phyloP scores from a whole-genome alignment of 2,888 invertebrate genomes.

The Pristionchus maxplancki region DNA sequence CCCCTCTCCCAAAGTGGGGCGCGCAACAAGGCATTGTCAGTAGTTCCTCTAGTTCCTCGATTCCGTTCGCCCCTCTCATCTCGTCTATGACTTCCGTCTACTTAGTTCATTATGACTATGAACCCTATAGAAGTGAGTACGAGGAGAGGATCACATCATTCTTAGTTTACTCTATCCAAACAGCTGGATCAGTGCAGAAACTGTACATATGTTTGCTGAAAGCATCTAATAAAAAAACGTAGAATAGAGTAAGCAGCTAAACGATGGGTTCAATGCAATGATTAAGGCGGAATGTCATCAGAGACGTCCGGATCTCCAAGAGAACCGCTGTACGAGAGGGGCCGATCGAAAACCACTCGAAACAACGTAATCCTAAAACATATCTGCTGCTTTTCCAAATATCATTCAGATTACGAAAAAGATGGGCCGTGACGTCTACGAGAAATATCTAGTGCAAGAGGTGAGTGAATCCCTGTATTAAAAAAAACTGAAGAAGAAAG shows the following conservation, averaged over 20 bases:
- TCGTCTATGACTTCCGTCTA: conserved; percentile 23
- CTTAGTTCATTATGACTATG: conserved; percentile 6
- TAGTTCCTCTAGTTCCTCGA: conserved; percentile 38
- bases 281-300: conserved; percentile 21
- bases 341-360: neutral
- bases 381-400: neutral
- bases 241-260: neutral
- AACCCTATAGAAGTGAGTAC: neutral
- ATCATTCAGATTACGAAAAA: neutral
- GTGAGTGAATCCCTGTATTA: neutral
- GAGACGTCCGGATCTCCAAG: conserved; percentile 12
- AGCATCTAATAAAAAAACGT: neutral
- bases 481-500: too few species aligned
- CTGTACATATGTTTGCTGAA: neutral
- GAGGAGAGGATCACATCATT: too few species aligned
- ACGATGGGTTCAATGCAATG: too few species aligned
- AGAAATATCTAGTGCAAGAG: conserved; percentile 49
- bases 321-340: conserved; percentile 32
- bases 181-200: neutral
- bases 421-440: conserved; percentile 11
- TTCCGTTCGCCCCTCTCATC: neutral
- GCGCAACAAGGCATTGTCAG: conserved; percentile 37
- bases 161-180: neutral
- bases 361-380: neutral
- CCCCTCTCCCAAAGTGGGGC: conserved; percentile 32